These are phyloP conservation scores for Eupeodes latifasciatus DNA, from an alignment of 2,888 invertebrate species.

Conservation along the genomic window DNA sequence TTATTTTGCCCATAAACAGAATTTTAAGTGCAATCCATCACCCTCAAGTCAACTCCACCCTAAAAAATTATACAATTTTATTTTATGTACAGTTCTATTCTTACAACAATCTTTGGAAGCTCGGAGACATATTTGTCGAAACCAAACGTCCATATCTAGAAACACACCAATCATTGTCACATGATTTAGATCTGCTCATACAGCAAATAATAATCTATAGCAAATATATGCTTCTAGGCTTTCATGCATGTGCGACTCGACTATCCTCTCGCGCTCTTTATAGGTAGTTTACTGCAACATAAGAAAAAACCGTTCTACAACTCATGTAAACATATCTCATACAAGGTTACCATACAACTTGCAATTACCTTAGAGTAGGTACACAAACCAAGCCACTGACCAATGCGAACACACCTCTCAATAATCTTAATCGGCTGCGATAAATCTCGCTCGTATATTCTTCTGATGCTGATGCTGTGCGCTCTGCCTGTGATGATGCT, in stretches of 20 bases:
- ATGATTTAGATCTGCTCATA: constrained; percentile 43
- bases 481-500: neutral
- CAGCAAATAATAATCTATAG: constrained; percentile 25
- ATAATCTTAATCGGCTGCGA: constrained; percentile 73
- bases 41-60: constrained; percentile 65
- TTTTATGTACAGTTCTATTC: neutral
- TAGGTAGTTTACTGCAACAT: neutral
- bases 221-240: constrained; percentile 51
- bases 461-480: neutral
- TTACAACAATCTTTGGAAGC: constrained; percentile 21
- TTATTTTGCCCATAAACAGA: constrained; percentile 7
- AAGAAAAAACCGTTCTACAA: constrained; percentile 1
- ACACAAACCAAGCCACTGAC: constrained; percentile 60
- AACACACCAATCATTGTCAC: constrained; percentile 62
- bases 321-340: constrained; percentile 68
- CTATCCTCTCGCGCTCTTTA: constrained; percentile 8
- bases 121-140: constrained; percentile 50
- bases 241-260: neutral
- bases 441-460: constrained; percentile 56
- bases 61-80: constrained; percentile 19
- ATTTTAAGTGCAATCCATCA: constrained; percentile 52
- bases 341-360: constrained; percentile 64
- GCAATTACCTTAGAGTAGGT: constrained; percentile 63
- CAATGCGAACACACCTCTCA: constrained; percentile 75
- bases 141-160: constrained; percentile 27